Percentiles rank a stretch among this genome's conserved stretches.
Evolutionary conservation across 1,140 invertebrate species (phyloP).

Genomic region (Plutomurus gul): DNA sequence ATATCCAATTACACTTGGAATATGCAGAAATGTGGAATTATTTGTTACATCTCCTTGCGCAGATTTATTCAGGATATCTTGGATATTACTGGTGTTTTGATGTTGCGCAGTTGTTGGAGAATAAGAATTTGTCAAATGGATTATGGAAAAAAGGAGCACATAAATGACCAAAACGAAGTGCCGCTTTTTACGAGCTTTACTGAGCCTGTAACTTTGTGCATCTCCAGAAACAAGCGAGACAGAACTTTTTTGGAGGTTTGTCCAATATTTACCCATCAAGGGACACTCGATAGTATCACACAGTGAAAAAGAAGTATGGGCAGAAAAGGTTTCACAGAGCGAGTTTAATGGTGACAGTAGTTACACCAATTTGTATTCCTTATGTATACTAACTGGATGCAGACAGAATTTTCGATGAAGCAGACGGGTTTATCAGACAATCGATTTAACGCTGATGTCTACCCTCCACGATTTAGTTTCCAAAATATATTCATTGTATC

Average conservation of each 20-base stretch:
- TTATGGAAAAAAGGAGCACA: background rate
- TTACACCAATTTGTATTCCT: no score
- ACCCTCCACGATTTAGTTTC: no score
- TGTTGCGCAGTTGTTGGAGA: background rate
- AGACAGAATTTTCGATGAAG: no score
- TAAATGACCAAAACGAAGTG: conserved; percentile 25
- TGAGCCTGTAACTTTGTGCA: background rate
- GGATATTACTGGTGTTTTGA: background rate
- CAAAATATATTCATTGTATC: no score
- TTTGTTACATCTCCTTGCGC: no score
- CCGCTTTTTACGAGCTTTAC: conserved; percentile 14
- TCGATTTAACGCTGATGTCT: no score
- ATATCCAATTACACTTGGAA: background rate
- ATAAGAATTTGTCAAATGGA: background rate
- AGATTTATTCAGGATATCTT: background rate
- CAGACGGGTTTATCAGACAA: no score
- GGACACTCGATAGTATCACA: background rate
- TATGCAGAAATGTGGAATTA: background rate
- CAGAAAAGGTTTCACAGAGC: no score
- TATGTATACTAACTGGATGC: no score
- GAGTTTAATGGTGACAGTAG: no score
- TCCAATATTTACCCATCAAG: conserved; percentile 53
- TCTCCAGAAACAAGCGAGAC: background rate
- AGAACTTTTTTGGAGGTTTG: conserved; percentile 32
- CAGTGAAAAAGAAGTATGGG: background rate